Base-by-base conservation (phyloP, 2,797 vertebrate species). In the Sebastes alutus region DNA sequence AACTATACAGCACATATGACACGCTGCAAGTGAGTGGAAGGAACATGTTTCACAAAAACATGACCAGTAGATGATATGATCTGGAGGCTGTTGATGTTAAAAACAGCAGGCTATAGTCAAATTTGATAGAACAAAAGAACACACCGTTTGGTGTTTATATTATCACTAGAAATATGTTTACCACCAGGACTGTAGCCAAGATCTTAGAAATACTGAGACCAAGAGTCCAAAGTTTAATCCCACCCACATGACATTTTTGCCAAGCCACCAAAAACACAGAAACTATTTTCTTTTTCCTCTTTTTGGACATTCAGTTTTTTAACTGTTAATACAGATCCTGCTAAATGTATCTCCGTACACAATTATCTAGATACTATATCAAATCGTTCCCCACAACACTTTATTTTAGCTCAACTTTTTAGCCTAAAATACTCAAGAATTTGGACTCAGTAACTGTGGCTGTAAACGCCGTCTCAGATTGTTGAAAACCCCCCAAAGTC, bases 1-100 rank as follows among this genome's bases (percentile, higher is more conserved):
- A 84, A 83, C 52, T 69, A 73, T 52, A 72, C 23, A 82, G 64
- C 22, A 52, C 32, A 76, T 65, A 84, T 67, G 62, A 81, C 71
- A 73, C 75, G 82, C 42, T 32, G 65, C 16, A 13, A 38, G 56
- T 12, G 54, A 73, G 32, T 66, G 23, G 49, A 70, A 80, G 72
- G 27, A 69, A 88, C 32, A 11, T 56, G 67, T 76, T 77, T 81
- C 58, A 67, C 52, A 82, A 65, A 72, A 75, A 68, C 75, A 72
- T 6, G 18, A 33, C 20, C 11, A 61, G 27, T 11, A 14, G 25
- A 23, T 69, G 54, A 66, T 49, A 35, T 54, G 42, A 5, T 70
- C 54, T 18, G 3, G 12, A 32, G 30, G 5, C 35, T 69, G 16
- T 13, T 72, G 11, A 55, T 49, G 55, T 59, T 7, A 56, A 58